Base-by-base conservation (phyloP, 2,797 vertebrate species). In the Paramormyrops hopkinsi region DNA sequence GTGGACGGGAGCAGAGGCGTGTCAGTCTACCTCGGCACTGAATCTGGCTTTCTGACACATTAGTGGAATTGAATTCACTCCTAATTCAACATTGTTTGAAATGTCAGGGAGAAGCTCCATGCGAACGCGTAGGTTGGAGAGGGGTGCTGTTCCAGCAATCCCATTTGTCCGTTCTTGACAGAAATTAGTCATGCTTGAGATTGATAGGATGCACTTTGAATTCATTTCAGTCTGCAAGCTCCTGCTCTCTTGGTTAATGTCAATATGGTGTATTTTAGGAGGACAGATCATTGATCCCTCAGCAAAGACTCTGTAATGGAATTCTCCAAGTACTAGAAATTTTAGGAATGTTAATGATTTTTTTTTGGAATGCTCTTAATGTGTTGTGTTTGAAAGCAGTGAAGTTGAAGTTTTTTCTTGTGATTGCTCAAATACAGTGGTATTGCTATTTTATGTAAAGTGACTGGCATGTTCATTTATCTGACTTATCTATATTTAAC, bases 151-250 rank as follows among this genome's bases (percentile, higher is more conserved):
- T 90, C 88, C 90, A 89, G 88, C 90, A 86, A 90, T 92, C 90
- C 92, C 90, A 89, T 92, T 89, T 69, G 53, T 91, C 88, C 89
- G 51, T 88, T 92, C 88, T 91, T 91, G 89, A 93, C 92, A 89
- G 89, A 90, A 94, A 92, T 94, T 89, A 93, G 90, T 93, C 92
- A 92, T 93, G 93, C 92, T 91, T 93, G 92, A 93, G 91, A 93
- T 94, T 91, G 94, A 91, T 91, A 90, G 91, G 88, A 62, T 91
- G 90, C 56, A 56, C 73, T 89, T 33, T 87, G 90, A 91, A 90
- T 92, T 91, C 17, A 86, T 93, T 91, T 90, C 90, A 92, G 91
- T 87, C 88, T 88, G 76, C 7, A 54, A 9, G 89, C 91, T 92
- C 89, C 85, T 33, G 65, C 41, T 3, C 48, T 87, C 91, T 85